Base-by-base conservation (phyloP, 2,888 invertebrate genomes). In the Byasa hedistus region DNA sequence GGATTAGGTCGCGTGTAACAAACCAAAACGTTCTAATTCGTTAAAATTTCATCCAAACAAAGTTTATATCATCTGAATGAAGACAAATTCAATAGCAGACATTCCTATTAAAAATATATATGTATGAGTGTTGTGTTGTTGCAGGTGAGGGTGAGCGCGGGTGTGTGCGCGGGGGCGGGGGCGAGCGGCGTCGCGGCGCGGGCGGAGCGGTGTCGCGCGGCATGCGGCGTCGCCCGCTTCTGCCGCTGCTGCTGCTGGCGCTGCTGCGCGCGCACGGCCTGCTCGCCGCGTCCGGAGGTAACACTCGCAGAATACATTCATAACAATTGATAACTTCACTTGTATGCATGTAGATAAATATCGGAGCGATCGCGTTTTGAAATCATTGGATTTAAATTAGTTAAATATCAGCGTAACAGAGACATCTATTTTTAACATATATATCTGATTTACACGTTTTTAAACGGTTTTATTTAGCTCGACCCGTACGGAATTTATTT, bases 151-250 rank as follows among this genome's bases (percentile, higher is more conserved):
- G 86, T 81, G 83, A 78, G 81, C 80, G n/a, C n/a, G n/a, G n/a
- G n/a, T n/a, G n/a, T n/a, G n/a, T n/a, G n/a, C n/a, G n/a, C n/a
- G n/a, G n/a, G n/a, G n/a, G 85, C 85, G 86, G 82, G 81, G 85
- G 80, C 80, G 85, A 86, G 88, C 85, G 86, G 81, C 78, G 86
- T 85, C 84, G 85, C 83, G 83, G 79, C 79, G 83, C 81, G 85
- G 85, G 87, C 83, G 82, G 81, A 84, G 83, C 86, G 83, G 87
- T 82, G 86, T 81, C 85, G 87, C 89, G 89, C 89, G 90, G 90
- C 86, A 89, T 90, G 89, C 90, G 87, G 86, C 89, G 87, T 85
- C 88, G 87, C 84, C 89, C 89, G 86, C 88, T 89, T 86, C 87
- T 89, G 87, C 85, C 87, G 86, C 83, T 88, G 86, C 85, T 91